Evolutionary conservation across 1,140 invertebrate species (phyloP), one percentile per base, ranked within the genome.

Genomic region (Cotesia typhae): DNA sequence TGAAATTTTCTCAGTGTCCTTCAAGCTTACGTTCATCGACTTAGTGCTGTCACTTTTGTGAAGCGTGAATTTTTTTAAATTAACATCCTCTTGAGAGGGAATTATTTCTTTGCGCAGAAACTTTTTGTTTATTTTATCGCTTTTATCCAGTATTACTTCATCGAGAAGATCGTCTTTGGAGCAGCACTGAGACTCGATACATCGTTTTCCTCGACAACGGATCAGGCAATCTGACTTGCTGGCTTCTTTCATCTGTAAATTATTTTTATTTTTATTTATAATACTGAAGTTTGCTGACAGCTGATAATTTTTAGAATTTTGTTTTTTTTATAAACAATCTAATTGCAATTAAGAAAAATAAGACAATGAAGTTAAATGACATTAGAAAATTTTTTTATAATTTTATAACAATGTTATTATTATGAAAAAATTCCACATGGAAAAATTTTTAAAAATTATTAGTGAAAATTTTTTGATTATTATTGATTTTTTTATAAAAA

Each of bases 151-250:
- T 61, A 63, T 67, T 47, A 70, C 4, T n/a, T 81, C 78, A 0
- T 80, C 75, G 3, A 70, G 61, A 0, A 73, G 73, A 7, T 75
- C 78, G 20, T 83, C 82, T 47, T 81, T 80, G 0, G 79, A 80
- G 20, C 85, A 86, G 38, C 85, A 87, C 12, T 85, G 84, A 0
- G 83, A 84, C 0, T 75, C 71, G 51, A 77, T 82, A 61, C 85
- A 87, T 5, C 79, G 76, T 38, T 80, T 78, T 0, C 79, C 81
- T 47, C 81, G 82, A 37, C 85, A 87, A 5, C 76, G 76, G 53
- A 87, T 87, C 0, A 87, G 41, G 52, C 85, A 87, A 36, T 82
- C 79, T 5, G 64, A 75, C 52, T 75, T 80, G 47, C 72, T 76
- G 59, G 14, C 72, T 36, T 81, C 78, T 1, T 77, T 81, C 55